Evolutionary conservation across 2,797 vertebrate genomes (phyloP).

Genomic region (Sebastes taczanowskii): DNA sequence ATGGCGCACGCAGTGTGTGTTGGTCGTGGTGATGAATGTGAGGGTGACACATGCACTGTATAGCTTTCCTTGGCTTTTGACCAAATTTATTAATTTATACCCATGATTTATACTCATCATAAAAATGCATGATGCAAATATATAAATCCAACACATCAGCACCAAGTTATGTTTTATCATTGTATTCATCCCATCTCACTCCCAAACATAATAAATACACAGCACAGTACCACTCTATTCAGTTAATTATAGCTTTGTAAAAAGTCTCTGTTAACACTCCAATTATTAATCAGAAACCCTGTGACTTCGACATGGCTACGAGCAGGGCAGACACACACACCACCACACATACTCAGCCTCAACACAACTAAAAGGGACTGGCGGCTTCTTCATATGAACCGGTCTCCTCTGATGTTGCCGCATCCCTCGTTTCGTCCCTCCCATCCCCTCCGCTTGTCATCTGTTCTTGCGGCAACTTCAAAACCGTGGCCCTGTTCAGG

Average conservation of each 20-base stretch:
- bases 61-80: not conserved
- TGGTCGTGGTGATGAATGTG: too few species aligned
- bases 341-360: constrained; percentile 45
- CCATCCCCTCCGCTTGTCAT: constrained; percentile 42
- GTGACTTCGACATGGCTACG: constrained; percentile 24
- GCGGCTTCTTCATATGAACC: constrained; percentile 54
- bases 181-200: constrained; percentile 48
- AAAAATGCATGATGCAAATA: not conserved
- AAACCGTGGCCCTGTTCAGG: constrained; percentile 60
- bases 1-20: constrained; percentile 7
- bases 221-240: constrained; percentile 5
- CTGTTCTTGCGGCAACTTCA: constrained; percentile 54
- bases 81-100: not conserved
- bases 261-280: constrained; percentile 17
- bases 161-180: not conserved
- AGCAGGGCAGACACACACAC: constrained; percentile 39
- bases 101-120: not conserved
- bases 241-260: constrained; percentile 21
- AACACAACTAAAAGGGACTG: constrained; percentile 44
- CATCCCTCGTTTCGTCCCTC: constrained; percentile 56
- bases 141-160: not conserved
- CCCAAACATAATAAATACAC: constrained; percentile 25
- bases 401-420: constrained; percentile 56
- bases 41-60: too few species aligned
- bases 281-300: constrained; percentile 33